These are phyloP conservation scores for Acronicta aceris DNA, from an alignment of 2,888 invertebrate species.

Conservation along the genomic window DNA sequence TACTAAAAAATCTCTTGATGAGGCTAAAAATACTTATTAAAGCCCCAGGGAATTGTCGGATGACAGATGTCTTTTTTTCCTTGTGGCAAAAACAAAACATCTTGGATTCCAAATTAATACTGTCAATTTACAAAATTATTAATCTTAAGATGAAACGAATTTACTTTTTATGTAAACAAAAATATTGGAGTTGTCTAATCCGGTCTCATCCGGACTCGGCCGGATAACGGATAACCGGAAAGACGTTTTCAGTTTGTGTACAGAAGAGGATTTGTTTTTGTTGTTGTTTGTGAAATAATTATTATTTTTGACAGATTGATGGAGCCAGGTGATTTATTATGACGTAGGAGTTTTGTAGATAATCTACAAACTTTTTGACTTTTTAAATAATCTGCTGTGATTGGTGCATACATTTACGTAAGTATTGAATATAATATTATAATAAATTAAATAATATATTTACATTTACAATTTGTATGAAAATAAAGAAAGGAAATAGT, in stretches of 20 bases:
- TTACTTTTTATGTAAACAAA: slow-evolving; percentile 52
- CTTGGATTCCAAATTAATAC: slow-evolving; percentile 6
- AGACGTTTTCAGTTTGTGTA: slow-evolving; percentile 36
- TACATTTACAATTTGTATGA: too few relatives aligned
- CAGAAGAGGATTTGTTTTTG: slow-evolving; percentile 27
- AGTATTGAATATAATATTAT: too few relatives aligned
- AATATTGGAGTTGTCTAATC: slow-evolving; percentile 54
- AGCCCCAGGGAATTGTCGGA: not conserved
- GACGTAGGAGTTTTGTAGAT: not conserved
- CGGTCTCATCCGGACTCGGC: slow-evolving; percentile 46
- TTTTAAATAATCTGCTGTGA: not conserved
- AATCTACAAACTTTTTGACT: not conserved
- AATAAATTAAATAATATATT: too few relatives aligned
- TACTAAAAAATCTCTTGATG: too few relatives aligned
- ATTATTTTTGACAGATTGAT: slow-evolving; percentile 33
- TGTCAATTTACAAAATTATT: slow-evolving; percentile 36
- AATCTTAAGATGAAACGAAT: slow-evolving; percentile 23
- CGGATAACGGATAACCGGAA: slow-evolving; percentile 45
- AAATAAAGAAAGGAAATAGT: too few relatives aligned
- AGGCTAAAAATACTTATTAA: not conserved
- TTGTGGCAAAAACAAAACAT: not conserved
- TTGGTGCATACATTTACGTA: too few relatives aligned
- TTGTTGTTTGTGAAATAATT: slow-evolving; percentile 42
- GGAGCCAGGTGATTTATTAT: slow-evolving; percentile 27
- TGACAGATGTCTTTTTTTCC: too few relatives aligned